Percentiles rank a stretch among this genome's conserved stretches.
Evolutionary conservation across 2,888 invertebrate species (phyloP).

Genomic region (Cheilosia pagana): DNA sequence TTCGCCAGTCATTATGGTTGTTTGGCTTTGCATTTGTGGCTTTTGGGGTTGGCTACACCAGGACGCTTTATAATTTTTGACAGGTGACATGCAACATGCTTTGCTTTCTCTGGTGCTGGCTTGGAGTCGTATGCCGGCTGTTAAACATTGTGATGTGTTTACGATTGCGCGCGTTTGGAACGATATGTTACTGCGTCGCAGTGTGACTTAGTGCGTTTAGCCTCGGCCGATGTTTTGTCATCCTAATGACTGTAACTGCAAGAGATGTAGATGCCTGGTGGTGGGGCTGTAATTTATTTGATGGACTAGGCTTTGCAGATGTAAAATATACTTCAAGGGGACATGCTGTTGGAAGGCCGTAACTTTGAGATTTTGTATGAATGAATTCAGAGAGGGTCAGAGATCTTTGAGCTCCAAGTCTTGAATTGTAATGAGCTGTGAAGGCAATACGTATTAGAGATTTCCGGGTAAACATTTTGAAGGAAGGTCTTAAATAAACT

Average conservation of each 20-base stretch:
- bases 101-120: constrained; percentile 24
- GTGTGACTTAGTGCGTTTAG: constrained; percentile 25
- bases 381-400: not conserved
- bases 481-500: too few species aligned
- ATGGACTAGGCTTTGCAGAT: not conserved
- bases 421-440: too few species aligned
- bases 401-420: too few species aligned
- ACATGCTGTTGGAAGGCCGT: constrained; percentile 5
- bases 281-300: constrained; percentile 30
- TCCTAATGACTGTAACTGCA: constrained; percentile 22
- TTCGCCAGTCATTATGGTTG: constrained; percentile 60
- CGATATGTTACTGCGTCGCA: constrained; percentile 12
- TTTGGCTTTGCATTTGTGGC: constrained; percentile 40
- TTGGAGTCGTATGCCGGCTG: too few species aligned
- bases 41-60: constrained; percentile 27
- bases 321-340: not conserved
- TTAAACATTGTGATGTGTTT: constrained; percentile 32
- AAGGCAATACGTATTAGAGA: too few species aligned
- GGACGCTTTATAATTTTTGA: constrained; percentile 49
- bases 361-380: not conserved
- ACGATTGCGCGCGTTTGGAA: constrained; percentile 21
- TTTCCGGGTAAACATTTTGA: too few species aligned
- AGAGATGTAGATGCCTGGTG: constrained; percentile 30
- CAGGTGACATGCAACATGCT: constrained; percentile 46
- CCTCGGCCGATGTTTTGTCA: constrained; percentile 28